Base-by-base conservation (phyloP, 1,140 invertebrate genomes). In the Tenebrio molitor region DNA sequence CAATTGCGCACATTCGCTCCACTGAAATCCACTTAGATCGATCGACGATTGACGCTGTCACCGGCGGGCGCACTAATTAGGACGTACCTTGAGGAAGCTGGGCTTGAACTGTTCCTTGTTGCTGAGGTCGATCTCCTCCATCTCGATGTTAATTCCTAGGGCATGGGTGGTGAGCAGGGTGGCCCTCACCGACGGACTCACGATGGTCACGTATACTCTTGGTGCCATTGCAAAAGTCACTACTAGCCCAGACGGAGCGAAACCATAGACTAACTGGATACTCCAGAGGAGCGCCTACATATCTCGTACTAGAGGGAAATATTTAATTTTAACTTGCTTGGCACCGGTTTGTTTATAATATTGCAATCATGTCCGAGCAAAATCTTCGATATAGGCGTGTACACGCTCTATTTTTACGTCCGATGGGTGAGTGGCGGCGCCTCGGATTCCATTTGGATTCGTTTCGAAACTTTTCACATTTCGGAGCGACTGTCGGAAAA, bases 271-370 rank as follows among this genome's bases (percentile, higher is more conserved):
- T 50, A 21, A 21, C 44, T 58, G 50, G 50, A 58, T 29, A 15
- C 50, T 58, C 50, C 50, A 58, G 50, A 58, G 50, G 50, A 58
- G 50, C 25, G 21, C 21, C 12, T 25, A 29, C 50, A 25, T 58
- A 58, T 58, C 50, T 58, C 50, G 21, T 58, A 58, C 50, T 58
- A 58, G 50, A 58, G 50, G 50, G 50, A 58, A 58, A 58, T 58
- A 44, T 66, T 66, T 66, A 66, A 66, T 66, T 66, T 66, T 66
- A 66, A 66, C 64, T 66, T 44, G 64, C 42, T 66, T 66, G 64
- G 64, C 64, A 66, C 64, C 17, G 36, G 36, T 65, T 66, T 66
- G 64, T 42, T 44, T 41, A 66, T 66, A 66, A 66, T 66, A 66
- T 66, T 42, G 42, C 64, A 66, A 44, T 66, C 42, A 66, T 66